Evolutionary conservation across 1,140 invertebrate species (phyloP), one percentile per base, ranked within the genome.

Genomic region (Drosophila sechellia): DNA sequence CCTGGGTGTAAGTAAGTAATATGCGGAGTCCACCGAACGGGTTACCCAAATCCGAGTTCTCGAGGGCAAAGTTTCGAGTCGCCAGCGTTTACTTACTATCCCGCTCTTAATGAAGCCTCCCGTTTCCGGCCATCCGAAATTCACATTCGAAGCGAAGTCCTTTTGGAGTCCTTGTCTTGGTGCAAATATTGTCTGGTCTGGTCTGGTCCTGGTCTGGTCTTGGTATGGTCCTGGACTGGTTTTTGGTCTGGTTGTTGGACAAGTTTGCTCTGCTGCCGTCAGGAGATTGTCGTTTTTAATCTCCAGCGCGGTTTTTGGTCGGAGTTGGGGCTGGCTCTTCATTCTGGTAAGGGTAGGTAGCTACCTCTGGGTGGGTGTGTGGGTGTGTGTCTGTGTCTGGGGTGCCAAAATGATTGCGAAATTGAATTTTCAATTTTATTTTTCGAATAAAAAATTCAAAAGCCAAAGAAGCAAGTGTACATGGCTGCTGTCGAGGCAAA

Each of bases 401-500:
- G 81, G 81, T 86, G 81, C 81, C 81, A 86, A 86, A 86, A 86
- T 86, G 81, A 86, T 86, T 86, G 81, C 81, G 69, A 86, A 86
- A 86, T 86, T 86, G 81, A 86, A 86, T 86, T 86, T 86, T 86
- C 81, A 86, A 86, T 86, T 86, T 86, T 86, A 86, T 78, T 81
- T 86, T 85, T 78, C 81, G 43, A 86, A 86, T 86, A 73, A 86
- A 86, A 86, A 86, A 86, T 86, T 86, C 81, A 86, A 86, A 87
- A 86, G 81, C 77, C 68, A 49, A 22, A 46, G 43, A 15, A 65
- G 61, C 48, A 25, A 31, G 31, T 31, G 31, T 31, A 10, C 31
- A 8, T 31, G 8, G 17, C 35, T 22, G 58, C 31, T 31, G 25
- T 15, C 31, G n/a, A 39, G 35, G 37, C 37, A 39, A 27, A 27